Evolutionary conservation across 2,797 vertebrate genomes (phyloP), one percentile per base, ranked within the genome.

Genomic region (Loriculus beryllinus): DNA sequence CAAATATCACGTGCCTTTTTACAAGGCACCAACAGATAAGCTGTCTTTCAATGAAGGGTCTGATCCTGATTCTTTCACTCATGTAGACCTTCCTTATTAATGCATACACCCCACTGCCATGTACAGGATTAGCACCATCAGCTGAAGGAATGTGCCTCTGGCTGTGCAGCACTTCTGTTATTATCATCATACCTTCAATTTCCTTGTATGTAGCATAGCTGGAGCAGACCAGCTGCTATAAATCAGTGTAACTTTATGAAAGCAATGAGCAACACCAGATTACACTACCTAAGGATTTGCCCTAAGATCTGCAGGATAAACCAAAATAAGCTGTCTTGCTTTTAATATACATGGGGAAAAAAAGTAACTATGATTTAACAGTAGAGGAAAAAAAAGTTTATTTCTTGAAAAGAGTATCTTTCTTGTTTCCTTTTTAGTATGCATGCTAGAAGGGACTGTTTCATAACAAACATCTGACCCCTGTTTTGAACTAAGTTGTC

Each of bases 111-210:
- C 47, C 0, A 0, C 48, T 85, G 68, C 86, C 2, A 1, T 59
- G 42, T 56, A 72, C 16, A 56, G 65, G 77, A 94, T 94, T 95
- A 87, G 63, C 92, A 86, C 85, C 0, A 3, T 49, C 91, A 82
- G 69, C 64, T 81, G 86, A 20, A 87, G 78, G 89, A 96, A 96
- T 86, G 82, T 70, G 92, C 92, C 89, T 75, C 72, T 88, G 92
- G 91, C 89, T 77, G 67, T 47, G 74, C 69, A 8, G 28, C 5
- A 4, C 63, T 88, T 51, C 90, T 95, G 87, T 72, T 91, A 86
- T 51, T 59, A 86, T 72, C 94, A 90, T 79, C 45, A 31, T 56
- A 90, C 70, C 89, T 91, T 42, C 69, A 35, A 11, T 91, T 81
- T 89, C 91, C 85, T 70, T 42, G 29, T 47, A 25, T 18, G 51